Percentiles rank a stretch among this genome's conserved stretches.
phyloP scores from a whole-genome alignment of 2,888 invertebrate species.

The Saturnia japonica region DNA sequence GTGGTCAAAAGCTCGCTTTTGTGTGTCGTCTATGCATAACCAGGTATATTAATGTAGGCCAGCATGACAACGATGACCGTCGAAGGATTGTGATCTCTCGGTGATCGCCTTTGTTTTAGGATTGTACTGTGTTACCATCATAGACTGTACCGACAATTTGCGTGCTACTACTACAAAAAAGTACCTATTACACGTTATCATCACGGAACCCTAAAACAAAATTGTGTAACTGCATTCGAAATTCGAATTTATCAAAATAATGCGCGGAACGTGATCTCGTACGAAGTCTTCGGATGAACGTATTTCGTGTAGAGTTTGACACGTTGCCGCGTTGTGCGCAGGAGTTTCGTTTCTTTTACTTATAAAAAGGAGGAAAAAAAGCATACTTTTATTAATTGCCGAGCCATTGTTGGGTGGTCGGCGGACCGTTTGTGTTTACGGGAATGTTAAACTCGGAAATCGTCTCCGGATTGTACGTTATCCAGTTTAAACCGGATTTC shows the following conservation, averaged over 20 bases:
- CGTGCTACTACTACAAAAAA: no score
- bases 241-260: constrained; percentile 72
- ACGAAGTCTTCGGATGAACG: constrained; percentile 64
- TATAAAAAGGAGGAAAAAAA: constrained; percentile 44
- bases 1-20: no score
- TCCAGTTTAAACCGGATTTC: constrained; percentile 30
- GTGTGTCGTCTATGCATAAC: no score
- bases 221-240: constrained; percentile 49
- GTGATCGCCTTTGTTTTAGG: no score
- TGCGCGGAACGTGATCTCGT: constrained; percentile 72
- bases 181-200: no score
- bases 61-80: no score
- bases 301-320: constrained; percentile 60
- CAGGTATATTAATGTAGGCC: no score
- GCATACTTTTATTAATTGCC: constrained; percentile 59
- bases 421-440: constrained; percentile 40
- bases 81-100: no score
- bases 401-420: constrained; percentile 65
- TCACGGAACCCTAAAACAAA: constrained; percentile 41
- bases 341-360: constrained; percentile 50
- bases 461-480: constrained; percentile 40
- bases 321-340: constrained; percentile 56
- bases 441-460: constrained; percentile 38
- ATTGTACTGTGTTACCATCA: no score
- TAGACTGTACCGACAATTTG: no score